phyloP scores from a whole-genome alignment of 2,797 vertebrate genomes.

The Eleutherodactylus coqui region DNA sequence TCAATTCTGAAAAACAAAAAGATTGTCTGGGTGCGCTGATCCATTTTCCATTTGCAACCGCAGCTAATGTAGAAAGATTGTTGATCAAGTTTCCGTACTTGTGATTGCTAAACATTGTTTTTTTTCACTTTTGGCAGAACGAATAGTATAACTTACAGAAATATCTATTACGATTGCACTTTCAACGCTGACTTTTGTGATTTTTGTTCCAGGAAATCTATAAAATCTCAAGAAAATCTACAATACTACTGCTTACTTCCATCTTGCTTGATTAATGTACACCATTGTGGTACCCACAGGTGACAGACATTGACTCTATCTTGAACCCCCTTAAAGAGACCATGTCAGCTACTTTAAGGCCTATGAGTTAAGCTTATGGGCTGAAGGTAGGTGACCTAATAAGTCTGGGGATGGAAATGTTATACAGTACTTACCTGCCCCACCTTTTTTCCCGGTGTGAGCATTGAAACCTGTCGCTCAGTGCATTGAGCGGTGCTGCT shows the following conservation, averaged over 20 bases:
- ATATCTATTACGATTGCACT: constrained; percentile 18
- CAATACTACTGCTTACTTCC: not conserved
- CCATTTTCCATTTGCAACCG: constrained; percentile 51
- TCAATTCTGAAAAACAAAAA: constrained; percentile 36
- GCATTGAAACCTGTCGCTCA: too few relatives aligned
- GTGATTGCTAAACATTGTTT: constrained; percentile 38
- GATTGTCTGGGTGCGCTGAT: constrained; percentile 41
- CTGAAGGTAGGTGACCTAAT: too few relatives aligned
- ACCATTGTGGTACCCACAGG: too few relatives aligned
- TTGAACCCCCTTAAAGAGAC: too few relatives aligned
- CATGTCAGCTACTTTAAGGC: too few relatives aligned
- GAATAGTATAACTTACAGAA: constrained; percentile 10
- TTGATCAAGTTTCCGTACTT: constrained; percentile 30
- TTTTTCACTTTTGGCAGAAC: constrained; percentile 7
- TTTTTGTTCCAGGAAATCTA: not conserved
- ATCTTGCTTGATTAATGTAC: too few relatives aligned
- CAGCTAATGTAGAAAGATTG: constrained; percentile 38
- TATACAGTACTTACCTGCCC: too few relatives aligned
- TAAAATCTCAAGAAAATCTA: not conserved
- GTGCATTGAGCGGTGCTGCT: too few relatives aligned
- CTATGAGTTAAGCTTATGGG: too few relatives aligned
- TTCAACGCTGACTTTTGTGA: not conserved
- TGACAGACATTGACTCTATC: too few relatives aligned
- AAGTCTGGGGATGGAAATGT: too few relatives aligned
- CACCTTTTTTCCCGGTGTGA: too few relatives aligned